Evolutionary conservation across 1,140 invertebrate genomes (phyloP), one percentile per base, ranked within the genome.

Genomic region (Psix sp.): DNA sequence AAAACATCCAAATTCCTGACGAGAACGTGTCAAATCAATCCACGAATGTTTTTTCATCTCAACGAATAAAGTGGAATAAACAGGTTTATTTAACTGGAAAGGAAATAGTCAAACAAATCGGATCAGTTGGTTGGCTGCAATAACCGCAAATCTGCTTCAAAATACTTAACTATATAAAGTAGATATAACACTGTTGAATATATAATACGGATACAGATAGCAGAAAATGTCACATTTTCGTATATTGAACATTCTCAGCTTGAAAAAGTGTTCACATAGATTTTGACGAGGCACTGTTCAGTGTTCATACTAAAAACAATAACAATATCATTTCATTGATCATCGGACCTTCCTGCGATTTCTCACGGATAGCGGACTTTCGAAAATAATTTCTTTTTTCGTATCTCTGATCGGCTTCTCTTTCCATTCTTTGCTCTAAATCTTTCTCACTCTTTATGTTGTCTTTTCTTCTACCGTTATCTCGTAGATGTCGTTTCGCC

Each of bases 221-320:
- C 74, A 39, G 76, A 79, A 74, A 84, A 80, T 81, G 80, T 80
- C 73, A 71, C 62, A 57, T 77, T 45, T 57, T 72, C 52, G 59
- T 78, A 77, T 74, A 74, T 74, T 75, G 78, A 84, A 77, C 79
- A 80, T 84, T 81, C 74, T 80, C 77, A 62, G 62, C 74, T 82
- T 81, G 75, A 71, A 81, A 83, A 78, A 79, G 76, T 79, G 76
- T 83, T 83, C 79, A 82, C 78, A 84, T 82, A 82, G 80, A 84
- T 84, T 86, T 84, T 80, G 81, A 84, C 81, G 83, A 84, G 84
- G 83, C 83, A 86, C 83, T 86, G 83, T 84, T 86, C 75, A 84
- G 83, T 84, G 84, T 85, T 84, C 82, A 82, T 84, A 84, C 74
- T 84, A 84, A 75, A 85, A 84, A 84, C 81, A 83, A 84, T 84